Conservation (phyloP, 2,113 vertebrate genomes). For the Mus pahari region DNA sequence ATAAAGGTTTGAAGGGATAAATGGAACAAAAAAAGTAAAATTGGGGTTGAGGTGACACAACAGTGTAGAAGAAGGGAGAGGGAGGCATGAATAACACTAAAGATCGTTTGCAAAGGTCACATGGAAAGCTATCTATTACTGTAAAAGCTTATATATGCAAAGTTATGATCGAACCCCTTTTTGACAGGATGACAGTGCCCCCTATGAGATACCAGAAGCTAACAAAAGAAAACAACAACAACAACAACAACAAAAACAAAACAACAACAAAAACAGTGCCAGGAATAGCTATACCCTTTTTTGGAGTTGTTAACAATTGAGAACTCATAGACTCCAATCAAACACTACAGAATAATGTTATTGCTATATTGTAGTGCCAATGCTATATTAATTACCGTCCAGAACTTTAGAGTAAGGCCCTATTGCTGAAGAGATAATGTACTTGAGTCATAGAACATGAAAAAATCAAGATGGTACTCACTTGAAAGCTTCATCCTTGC, state of each 20-base stretch:
- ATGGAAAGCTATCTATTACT: not conserved
- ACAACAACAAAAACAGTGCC: not conserved
- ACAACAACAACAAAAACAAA: not conserved
- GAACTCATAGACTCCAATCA: not conserved
- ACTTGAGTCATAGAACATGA: not conserved
- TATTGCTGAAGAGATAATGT: not conserved
- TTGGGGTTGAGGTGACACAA: not conserved
- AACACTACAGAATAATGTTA: not conserved
- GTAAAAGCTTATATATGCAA: not conserved
- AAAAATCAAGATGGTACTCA: not conserved
- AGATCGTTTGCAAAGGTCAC: not conserved
- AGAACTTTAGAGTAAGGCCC: not conserved
- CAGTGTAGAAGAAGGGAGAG: not conserved
- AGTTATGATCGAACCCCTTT: not conserved
- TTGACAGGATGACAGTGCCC: not conserved
- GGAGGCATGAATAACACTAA: not conserved
- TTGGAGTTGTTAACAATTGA: not conserved
- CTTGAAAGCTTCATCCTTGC: not conserved
- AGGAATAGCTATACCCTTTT: not conserved
- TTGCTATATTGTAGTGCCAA: not conserved
- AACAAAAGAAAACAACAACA: not conserved
- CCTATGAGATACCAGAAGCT: not conserved
- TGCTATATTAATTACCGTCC: not conserved
- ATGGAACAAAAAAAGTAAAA: not conserved
- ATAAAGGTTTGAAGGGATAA: not conserved